Conservation (phyloP, 2,888 invertebrate genomes). For the Ophioninae sp. region DNA sequence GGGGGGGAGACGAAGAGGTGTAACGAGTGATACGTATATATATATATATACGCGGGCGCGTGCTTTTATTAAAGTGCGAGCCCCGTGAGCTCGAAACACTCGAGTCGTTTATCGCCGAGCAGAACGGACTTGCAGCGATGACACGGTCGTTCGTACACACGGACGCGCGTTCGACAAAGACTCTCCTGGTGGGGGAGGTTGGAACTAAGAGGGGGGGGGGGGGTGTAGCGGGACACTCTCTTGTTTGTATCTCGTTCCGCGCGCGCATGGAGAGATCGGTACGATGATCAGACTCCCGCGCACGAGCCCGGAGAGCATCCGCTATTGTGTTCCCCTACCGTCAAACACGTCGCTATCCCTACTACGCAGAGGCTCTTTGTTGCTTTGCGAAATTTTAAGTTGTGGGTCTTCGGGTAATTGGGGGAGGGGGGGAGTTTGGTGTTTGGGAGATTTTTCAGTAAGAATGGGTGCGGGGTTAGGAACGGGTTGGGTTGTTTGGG, state of each 20-base stretch:
- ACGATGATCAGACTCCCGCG: conserved; percentile 42
- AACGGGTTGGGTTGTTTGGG: too few species aligned
- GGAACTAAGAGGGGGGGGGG: too few species aligned
- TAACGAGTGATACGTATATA: not conserved
- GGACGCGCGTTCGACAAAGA: conserved; percentile 51
- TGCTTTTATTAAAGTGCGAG: conserved; percentile 71
- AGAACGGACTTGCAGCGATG: conserved; percentile 68
- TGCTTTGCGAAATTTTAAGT: too few species aligned
- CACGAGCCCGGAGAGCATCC: conserved; percentile 41
- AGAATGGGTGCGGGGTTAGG: too few species aligned
- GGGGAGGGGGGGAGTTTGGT: not conserved
- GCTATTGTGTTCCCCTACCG: conserved; percentile 42
- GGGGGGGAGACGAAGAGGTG: conserved; percentile 11
- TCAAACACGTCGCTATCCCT: not conserved
- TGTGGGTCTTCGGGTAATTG: not conserved
- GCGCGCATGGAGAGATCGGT: conserved; percentile 27
- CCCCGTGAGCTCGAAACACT: conserved; percentile 65
- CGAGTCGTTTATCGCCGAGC: conserved; percentile 72
- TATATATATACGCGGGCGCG: conserved; percentile 65
- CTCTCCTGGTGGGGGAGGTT: not conserved
- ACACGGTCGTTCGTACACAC: conserved; percentile 38
- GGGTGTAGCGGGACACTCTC: conserved; percentile 36
- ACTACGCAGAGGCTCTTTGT: conserved; percentile 21
- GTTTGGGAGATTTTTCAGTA: too few species aligned
- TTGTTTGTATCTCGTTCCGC: conserved; percentile 17